A percentile compares a stretch with the other conserved stretches of the same genome.
These are phyloP conservation scores for Branchellion lobata DNA, from an alignment of 2,888 invertebrate species.

Conservation along the genomic window DNA sequence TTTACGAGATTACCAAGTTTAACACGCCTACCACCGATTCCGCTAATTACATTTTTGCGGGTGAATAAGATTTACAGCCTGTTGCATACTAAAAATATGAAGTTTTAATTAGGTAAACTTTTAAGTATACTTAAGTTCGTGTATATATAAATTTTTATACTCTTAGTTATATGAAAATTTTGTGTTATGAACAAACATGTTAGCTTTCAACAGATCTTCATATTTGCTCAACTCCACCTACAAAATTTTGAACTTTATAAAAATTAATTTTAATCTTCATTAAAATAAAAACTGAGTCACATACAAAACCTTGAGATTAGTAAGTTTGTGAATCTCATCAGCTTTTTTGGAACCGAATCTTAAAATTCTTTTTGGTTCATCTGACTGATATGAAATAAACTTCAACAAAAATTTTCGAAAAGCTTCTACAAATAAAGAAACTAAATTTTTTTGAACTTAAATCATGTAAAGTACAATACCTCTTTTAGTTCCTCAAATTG, in stretches of 20 bases:
- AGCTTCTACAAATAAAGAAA: neutral
- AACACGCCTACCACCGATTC: too few relatives aligned
- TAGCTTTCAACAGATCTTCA: neutral
- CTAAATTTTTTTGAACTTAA: too few relatives aligned
- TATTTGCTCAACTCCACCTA: conserved; percentile 8
- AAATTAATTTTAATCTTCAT: neutral
- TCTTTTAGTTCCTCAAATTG: neutral
- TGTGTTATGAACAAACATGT: neutral
- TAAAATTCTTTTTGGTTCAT: conserved; percentile 13
- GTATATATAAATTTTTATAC: too few relatives aligned
- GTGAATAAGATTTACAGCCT: too few relatives aligned
- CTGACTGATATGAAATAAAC: neutral
- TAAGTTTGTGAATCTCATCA: conserved; percentile 7
- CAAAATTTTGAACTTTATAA: neutral
- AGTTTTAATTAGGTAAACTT: too few relatives aligned
- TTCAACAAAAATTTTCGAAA: neutral
- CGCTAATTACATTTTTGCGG: too few relatives aligned
- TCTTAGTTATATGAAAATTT: too few relatives aligned
- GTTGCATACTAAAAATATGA: too few relatives aligned
- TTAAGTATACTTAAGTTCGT: too few relatives aligned
- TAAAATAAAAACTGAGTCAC: too few relatives aligned
- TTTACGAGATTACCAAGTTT: too few relatives aligned
- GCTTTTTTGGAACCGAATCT: conserved; percentile 3
- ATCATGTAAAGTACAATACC: neutral
- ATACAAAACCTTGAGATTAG: neutral